Conservation (phyloP, 2,888 invertebrate genomes). For the Neoascia interrupta region DNA sequence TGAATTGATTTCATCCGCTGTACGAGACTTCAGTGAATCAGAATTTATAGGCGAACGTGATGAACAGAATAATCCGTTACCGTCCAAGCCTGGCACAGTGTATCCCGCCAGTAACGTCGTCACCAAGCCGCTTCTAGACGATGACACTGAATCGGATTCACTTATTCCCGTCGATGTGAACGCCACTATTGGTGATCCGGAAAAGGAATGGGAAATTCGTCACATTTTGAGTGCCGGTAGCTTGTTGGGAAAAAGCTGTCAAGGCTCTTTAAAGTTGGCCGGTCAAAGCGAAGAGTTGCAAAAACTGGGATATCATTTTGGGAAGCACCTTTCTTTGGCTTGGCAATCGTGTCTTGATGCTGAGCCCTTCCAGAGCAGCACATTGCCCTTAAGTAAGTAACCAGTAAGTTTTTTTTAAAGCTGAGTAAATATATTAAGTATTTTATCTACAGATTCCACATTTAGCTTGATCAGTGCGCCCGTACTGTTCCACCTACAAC, state of each 20-base stretch:
- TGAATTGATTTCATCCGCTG: constrained; percentile 92
- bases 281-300: constrained; percentile 89
- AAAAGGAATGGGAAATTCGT: constrained; percentile 89
- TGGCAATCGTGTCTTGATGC: constrained; percentile 92
- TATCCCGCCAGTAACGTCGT: constrained; percentile 67
- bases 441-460: constrained; percentile 73
- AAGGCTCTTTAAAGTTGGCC: constrained; percentile 91
- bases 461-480: constrained; percentile 88
- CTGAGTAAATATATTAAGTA: no score
- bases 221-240: constrained; percentile 90
- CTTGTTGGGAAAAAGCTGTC: constrained; percentile 88
- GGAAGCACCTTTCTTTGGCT: constrained; percentile 92
- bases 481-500: constrained; percentile 89
- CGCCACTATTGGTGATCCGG: constrained; percentile 83
- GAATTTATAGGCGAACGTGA: constrained; percentile 93
- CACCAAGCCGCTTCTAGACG: constrained; percentile 71
- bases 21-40: constrained; percentile 93
- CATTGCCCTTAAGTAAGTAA: constrained; percentile 73
- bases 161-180: constrained; percentile 81
- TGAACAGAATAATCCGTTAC: constrained; percentile 90
- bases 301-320: constrained; percentile 91
- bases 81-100: constrained; percentile 83
- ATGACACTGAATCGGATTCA: constrained; percentile 77
- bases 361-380: constrained; percentile 83
- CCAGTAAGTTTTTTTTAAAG: not conserved